These are phyloP conservation scores for Falco punctatus DNA, from an alignment of 2,113 vertebrate genomes.

Conservation along the genomic window DNA sequence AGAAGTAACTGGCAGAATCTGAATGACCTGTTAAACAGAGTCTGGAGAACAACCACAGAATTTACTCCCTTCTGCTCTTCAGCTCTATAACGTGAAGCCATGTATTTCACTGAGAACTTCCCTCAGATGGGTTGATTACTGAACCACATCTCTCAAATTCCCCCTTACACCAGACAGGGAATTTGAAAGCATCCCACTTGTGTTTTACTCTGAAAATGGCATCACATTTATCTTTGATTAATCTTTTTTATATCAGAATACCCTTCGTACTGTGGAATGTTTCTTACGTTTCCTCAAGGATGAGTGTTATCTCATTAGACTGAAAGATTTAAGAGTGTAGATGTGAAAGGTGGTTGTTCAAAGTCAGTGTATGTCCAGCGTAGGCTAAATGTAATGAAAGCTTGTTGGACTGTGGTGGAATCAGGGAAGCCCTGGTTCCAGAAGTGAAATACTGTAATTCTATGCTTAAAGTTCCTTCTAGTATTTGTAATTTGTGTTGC, in stretches of 20 bases:
- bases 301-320: not conserved
- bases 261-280: not conserved
- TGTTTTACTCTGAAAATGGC: not conserved
- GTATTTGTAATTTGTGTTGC: not conserved
- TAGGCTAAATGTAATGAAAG: not conserved
- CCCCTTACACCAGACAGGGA: not conserved
- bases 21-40: not conserved
- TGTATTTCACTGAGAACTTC: not conserved
- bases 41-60: not conserved
- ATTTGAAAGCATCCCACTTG: not conserved
- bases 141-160: not conserved
- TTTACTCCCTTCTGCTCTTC: not conserved
- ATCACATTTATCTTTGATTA: not conserved
- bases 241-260: not conserved
- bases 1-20: not conserved
- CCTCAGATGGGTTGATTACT: not conserved
- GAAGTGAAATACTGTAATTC: not conserved
- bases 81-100: not conserved
- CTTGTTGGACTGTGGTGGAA: not conserved
- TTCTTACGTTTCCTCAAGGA: not conserved
- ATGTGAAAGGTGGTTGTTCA: not conserved
- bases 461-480: not conserved
- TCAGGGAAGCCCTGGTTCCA: not conserved
- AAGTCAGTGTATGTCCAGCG: not conserved
- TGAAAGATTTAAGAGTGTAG: not conserved